Evolutionary conservation across 2,113 vertebrate species (phyloP).

Genomic region (Gracilinanus agilis): DNA sequence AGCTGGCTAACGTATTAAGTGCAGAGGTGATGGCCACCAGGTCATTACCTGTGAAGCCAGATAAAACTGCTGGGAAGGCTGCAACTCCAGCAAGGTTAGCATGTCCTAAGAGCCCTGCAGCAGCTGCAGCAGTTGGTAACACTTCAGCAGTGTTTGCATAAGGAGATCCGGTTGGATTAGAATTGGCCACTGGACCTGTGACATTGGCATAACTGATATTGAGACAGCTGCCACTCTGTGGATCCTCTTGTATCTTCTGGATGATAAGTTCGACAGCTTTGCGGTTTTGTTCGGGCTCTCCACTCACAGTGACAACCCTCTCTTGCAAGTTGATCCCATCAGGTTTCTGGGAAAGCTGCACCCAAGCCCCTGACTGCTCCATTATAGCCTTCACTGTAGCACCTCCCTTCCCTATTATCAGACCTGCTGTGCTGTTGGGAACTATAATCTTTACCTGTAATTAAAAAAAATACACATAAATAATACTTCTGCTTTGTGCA

Average conservation of each 20-base stretch:
- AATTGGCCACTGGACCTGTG: slow-evolving; percentile 93
- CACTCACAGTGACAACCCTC: slow-evolving; percentile 94
- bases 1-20: slow-evolving; percentile 94
- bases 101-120: slow-evolving; percentile 92
- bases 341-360: slow-evolving; percentile 94
- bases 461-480: slow-evolving; percentile 90
- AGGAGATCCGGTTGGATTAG: slow-evolving; percentile 93
- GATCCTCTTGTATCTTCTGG: slow-evolving; percentile 95
- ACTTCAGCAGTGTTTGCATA: slow-evolving; percentile 95
- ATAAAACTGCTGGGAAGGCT: slow-evolving; percentile 92
- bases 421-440: slow-evolving; percentile 94
- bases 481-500: slow-evolving; percentile 89
- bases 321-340: slow-evolving; percentile 95
- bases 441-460: slow-evolving; percentile 95
- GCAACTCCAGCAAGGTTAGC: slow-evolving; percentile 92
- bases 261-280: slow-evolving; percentile 94
- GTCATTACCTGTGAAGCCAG: slow-evolving; percentile 92
- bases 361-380: slow-evolving; percentile 94
- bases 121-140: slow-evolving; percentile 91
- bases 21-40: slow-evolving; percentile 94
- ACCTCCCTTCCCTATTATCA: slow-evolving; percentile 94
- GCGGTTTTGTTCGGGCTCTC: slow-evolving; percentile 93
- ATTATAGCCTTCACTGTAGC: slow-evolving; percentile 94
- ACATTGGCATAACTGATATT: slow-evolving; percentile 95
- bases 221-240: slow-evolving; percentile 93